These are phyloP conservation scores for Trichonephila clavata DNA, from an alignment of 1,140 invertebrate species.

Conservation along the genomic window DNA sequence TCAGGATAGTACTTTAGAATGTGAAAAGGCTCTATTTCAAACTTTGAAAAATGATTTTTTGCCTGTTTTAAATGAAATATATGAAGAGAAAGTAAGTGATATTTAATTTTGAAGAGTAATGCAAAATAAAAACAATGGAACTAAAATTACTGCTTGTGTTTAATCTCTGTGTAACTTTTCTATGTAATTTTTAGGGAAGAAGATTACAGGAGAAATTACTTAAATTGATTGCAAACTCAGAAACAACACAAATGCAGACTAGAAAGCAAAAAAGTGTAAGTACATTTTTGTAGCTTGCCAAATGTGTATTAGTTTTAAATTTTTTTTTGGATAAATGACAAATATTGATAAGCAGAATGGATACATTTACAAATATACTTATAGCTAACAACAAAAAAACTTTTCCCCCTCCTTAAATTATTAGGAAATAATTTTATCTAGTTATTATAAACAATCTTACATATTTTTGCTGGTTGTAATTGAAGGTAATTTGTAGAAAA, in stretches of 20 bases:
- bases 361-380: too few relatives aligned
- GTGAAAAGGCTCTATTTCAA: constrained; percentile 88
- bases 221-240: neutral
- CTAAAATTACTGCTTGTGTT: too few relatives aligned
- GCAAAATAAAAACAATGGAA: too few relatives aligned
- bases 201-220: constrained; percentile 36
- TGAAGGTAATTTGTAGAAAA: too few relatives aligned
- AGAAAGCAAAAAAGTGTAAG: constrained; percentile 8
- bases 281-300: neutral
- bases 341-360: too few relatives aligned
- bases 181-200: constrained; percentile 21
- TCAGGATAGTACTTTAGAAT: constrained; percentile 86
- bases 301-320: neutral
- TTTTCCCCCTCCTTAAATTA: too few relatives aligned
- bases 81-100: constrained; percentile 85
- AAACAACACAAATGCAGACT: constrained; percentile 2
- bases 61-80: constrained; percentile 94
- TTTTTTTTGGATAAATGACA: too few relatives aligned
- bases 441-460: too few relatives aligned
- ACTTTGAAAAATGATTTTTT: constrained; percentile 94
- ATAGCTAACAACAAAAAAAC: too few relatives aligned
- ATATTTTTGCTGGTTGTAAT: too few relatives aligned
- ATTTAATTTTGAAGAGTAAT: neutral
- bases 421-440: too few relatives aligned
- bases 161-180: neutral